Conservation (phyloP, 2,797 vertebrate genomes). For the Siniperca scherzeri region DNA sequence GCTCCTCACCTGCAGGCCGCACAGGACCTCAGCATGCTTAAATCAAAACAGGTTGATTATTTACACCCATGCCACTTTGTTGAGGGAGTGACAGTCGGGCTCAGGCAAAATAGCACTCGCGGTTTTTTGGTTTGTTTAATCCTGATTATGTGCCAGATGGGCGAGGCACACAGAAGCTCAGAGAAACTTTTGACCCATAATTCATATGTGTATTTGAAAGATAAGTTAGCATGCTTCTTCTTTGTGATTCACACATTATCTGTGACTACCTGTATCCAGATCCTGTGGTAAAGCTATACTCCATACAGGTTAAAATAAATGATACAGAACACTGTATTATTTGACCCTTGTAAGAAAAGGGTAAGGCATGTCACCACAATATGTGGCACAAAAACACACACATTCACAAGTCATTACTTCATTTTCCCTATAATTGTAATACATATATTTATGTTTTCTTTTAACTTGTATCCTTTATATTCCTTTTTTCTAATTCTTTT, state of each 20-base stretch:
- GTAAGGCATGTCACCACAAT: background rate
- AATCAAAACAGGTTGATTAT: conserved; percentile 43
- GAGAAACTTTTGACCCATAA: conserved; percentile 16
- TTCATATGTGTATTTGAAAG: background rate
- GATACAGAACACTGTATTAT: background rate
- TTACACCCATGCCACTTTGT: conserved; percentile 32
- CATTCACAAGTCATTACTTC: background rate
- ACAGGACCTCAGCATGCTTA: conserved; percentile 25
- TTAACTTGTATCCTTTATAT: no score
- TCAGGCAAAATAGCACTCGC: conserved; percentile 9
- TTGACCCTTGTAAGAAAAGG: background rate
- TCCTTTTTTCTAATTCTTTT: background rate
- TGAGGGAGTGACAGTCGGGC: conserved; percentile 36
- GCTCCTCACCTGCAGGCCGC: conserved; percentile 55
- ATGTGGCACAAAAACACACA: background rate
- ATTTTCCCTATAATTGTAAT: background rate
- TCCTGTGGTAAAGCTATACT: background rate
- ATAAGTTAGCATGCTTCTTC: background rate
- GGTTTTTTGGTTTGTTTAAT: conserved; percentile 59
- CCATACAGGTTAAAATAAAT: background rate
- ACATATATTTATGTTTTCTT: background rate
- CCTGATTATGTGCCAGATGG: conserved; percentile 44
- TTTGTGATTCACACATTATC: conserved; percentile 12
- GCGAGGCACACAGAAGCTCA: conserved; percentile 14
- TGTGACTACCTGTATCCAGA: background rate